Evolutionary conservation across 2,797 vertebrate genomes (phyloP), one percentile per base, ranked within the genome.

Genomic region (Morus bassanus): DNA sequence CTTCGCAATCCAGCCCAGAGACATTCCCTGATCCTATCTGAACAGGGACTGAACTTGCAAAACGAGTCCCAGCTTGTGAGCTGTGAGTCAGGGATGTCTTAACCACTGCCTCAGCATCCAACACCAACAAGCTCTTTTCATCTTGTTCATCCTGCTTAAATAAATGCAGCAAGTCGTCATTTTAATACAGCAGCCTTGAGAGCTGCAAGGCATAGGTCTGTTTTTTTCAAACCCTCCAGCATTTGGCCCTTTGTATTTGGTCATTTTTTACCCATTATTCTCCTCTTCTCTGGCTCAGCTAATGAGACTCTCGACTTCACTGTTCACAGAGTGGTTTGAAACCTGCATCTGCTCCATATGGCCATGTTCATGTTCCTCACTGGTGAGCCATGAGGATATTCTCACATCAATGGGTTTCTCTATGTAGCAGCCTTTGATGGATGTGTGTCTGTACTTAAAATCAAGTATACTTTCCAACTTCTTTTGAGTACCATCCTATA

Each of bases 21-120:
- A 97, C 84, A 80, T 97, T 97, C 95, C 91, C 88, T 96, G 96
- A 97, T 96, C 96, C 91, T 97, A 97, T 97, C 97, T 97, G 95
- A 96, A 94, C 96, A 95, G 80, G 74, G 91, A 81, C 61, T 96
- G 96, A 98, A 96, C 96, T 94, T 80, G 91, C 80, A 88, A 88
- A 96, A 97, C 96, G 75, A 97, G 98, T 96, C 93, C n/a, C 73
- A 78, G 93, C 97, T 96, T 97, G 97, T 3, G 51, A 69, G 63
- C 72, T 91, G 87, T 95, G 89, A 95, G 93, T 89, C 83, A 96
- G 82, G 94, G 94, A 83, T 70, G 93, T 92, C 89, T 92, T 92
- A 85, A 95, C 63, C 64, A 78, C 77, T 86, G 84, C 95, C 79
- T 91, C 84, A 94, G 93, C 93, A 93, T 86, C 91, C 94, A 94